Base-by-base conservation (phyloP, 2,797 vertebrate species). In the Hippoglossus hippoglossus region DNA sequence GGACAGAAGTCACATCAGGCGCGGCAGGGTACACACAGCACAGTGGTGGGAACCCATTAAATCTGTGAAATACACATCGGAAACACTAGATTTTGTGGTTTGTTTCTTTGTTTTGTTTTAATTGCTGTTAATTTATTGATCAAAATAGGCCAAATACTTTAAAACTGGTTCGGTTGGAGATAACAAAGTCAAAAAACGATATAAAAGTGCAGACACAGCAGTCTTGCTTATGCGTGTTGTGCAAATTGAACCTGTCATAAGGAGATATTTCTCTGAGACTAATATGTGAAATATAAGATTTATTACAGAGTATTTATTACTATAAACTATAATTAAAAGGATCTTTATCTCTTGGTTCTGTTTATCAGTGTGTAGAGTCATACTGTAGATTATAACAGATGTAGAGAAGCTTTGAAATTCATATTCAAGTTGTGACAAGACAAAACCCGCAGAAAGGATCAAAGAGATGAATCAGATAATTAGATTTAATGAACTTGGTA, bases 1-100 rank as follows among this genome's bases (percentile, higher is more conserved):
- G 60, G 31, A 76, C 47, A 75, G 41, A 69, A 64, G 68, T 57
- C 49, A 57, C 21, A 54, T 41, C 57, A 75, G 34, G 57, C 62
- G 63, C 21, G 49, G 55, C 22, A 19, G 34, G 53, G 39, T 49
- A 34, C 41, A 58, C 69, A 22, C 16, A 52, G 55, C 46, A 46
- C 18, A 24, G 36, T 52, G 52, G 73, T 60, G 51, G 28, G n/a
- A 49, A 16, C 16, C 67, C 44, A 57, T 62, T 34, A 41, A 16
- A 67, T 72, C 50, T 49, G 56, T 67, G 58, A 63, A 44, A 61
- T 11, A 63, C 59, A 66, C 21, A 66, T 25, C 24, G 56, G 41
- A 66, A 75, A 71, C 63, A 46, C 6, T 39, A 24, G 34, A 55
- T 46, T 28, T 31, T 52, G 16, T n/a, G 25, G 25, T 51, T 24